These are phyloP conservation scores for Phrixothrix hirtus DNA, from an alignment of 2,888 invertebrate species.

Conservation along the genomic window DNA sequence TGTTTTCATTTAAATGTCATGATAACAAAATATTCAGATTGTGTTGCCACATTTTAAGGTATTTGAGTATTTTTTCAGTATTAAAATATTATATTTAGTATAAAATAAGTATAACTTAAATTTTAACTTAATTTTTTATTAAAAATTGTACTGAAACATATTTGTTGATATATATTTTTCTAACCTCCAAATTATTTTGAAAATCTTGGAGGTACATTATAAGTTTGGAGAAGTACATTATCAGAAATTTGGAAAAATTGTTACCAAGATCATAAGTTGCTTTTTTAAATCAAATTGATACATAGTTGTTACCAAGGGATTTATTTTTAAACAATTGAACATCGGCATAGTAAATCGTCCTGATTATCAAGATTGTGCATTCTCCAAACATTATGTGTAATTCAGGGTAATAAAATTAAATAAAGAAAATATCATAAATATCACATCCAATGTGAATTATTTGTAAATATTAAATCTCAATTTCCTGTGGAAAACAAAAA, in stretches of 20 bases:
- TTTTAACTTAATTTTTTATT: slow-evolving; percentile 6
- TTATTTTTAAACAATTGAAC: too few species aligned
- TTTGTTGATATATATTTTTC: neutral
- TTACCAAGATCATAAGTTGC: neutral
- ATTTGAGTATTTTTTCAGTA: slow-evolving; percentile 19
- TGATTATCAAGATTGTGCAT: slow-evolving; percentile 8
- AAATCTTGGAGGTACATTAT: too few species aligned
- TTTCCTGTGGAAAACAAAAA: too few species aligned
- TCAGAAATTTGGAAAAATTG: neutral
- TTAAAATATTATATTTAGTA: slow-evolving; percentile 11
- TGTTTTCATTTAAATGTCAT: too few species aligned
- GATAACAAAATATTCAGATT: slow-evolving; percentile 2
- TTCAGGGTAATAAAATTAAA: slow-evolving; percentile 16
- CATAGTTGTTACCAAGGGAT: too few species aligned
- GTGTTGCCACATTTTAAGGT: slow-evolving; percentile 8
- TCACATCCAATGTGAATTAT: slow-evolving; percentile 15
- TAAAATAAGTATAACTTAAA: slow-evolving; percentile 1
- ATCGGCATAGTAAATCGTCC: too few species aligned
- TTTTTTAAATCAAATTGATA: too few species aligned
- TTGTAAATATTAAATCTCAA: too few species aligned
- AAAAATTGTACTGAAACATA: slow-evolving; percentile 1
- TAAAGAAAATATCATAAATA: neutral
- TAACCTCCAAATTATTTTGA: neutral
- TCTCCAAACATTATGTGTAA: slow-evolving; percentile 12
- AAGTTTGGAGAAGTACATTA: slow-evolving; percentile 7